Conservation (phyloP, 2,113 vertebrate species). For the Theristicus caerulescens region DNA sequence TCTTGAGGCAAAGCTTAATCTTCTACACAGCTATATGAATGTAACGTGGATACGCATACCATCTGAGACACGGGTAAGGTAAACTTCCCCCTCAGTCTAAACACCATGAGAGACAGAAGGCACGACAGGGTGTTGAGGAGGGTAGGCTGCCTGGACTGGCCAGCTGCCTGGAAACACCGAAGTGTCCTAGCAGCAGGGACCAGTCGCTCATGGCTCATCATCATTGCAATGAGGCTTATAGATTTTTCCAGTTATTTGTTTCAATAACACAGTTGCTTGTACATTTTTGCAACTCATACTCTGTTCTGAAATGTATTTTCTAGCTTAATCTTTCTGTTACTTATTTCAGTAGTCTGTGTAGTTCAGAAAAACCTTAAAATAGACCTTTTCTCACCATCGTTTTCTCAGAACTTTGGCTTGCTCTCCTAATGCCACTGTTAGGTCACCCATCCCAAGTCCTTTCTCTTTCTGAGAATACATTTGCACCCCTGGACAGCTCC, state of each 20-base stretch:
- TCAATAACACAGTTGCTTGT: background rate
- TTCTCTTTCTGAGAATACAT: background rate
- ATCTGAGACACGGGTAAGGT: slow-evolving; percentile 98
- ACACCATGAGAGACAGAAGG: background rate
- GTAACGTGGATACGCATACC: slow-evolving; percentile 99
- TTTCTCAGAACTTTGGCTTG: background rate
- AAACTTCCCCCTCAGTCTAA: background rate
- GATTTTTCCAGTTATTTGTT: background rate
- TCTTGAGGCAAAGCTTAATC: slow-evolving; percentile 96
- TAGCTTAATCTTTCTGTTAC: background rate
- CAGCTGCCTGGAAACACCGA: background rate
- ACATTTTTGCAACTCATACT: background rate
- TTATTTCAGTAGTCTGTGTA: background rate
- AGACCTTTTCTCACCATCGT: background rate
- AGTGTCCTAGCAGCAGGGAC: background rate
- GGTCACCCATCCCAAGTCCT: background rate
- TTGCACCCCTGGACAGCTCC: background rate
- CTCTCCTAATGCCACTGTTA: background rate
- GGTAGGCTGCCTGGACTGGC: background rate
- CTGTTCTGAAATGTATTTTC: background rate
- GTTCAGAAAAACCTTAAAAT: background rate
- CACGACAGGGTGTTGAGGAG: background rate
- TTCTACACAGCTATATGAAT: slow-evolving; percentile 99
- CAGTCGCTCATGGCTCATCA: background rate
- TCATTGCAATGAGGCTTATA: background rate